A percentile compares a stretch with the other conserved stretches of the same genome.
Conservation (phyloP, 2,888 invertebrate species). For the Yponomeuta evonymella region DNA sequence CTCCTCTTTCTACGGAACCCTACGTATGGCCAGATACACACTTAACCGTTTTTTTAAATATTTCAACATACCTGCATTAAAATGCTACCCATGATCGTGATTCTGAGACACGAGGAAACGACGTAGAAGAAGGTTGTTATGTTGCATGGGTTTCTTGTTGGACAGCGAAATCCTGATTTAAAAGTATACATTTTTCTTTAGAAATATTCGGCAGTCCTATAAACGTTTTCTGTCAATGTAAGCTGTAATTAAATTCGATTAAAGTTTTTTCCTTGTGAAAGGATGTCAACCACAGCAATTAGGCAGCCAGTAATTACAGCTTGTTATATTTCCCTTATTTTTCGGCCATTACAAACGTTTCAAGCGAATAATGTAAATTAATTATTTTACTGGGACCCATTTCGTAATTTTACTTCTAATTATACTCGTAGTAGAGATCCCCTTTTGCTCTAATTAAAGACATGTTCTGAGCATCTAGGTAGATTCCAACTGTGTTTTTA, state of each 20-base stretch:
- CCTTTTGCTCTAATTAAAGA: not conserved
- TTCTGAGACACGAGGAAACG: too few relatives aligned
- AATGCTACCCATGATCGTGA: too few relatives aligned
- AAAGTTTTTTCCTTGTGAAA: slow-evolving; percentile 46
- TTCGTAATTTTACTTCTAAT: slow-evolving; percentile 38
- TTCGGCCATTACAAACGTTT: slow-evolving; percentile 35
- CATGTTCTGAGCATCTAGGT: not conserved
- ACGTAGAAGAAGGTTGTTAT: too few relatives aligned
- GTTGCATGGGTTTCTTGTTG: too few relatives aligned
- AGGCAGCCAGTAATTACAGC: slow-evolving; percentile 56
- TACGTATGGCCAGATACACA: too few relatives aligned
- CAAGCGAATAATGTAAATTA: slow-evolving; percentile 49
- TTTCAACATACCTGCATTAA: too few relatives aligned
- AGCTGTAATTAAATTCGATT: slow-evolving; percentile 61
- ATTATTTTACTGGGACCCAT: slow-evolving; percentile 33
- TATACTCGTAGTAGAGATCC: not conserved
- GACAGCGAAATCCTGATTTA: too few relatives aligned
- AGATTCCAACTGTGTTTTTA: not conserved
- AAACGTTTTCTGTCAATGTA: slow-evolving; percentile 28
- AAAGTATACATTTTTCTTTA: not conserved
- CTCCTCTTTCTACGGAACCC: too few relatives aligned
- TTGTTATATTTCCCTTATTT: slow-evolving; percentile 52
- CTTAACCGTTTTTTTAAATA: too few relatives aligned
- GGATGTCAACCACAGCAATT: slow-evolving; percentile 63
- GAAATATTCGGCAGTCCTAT: slow-evolving; percentile 23